phyloP scores from a whole-genome alignment of 2,113 vertebrate species.

The Spea multiplicata region DNA sequence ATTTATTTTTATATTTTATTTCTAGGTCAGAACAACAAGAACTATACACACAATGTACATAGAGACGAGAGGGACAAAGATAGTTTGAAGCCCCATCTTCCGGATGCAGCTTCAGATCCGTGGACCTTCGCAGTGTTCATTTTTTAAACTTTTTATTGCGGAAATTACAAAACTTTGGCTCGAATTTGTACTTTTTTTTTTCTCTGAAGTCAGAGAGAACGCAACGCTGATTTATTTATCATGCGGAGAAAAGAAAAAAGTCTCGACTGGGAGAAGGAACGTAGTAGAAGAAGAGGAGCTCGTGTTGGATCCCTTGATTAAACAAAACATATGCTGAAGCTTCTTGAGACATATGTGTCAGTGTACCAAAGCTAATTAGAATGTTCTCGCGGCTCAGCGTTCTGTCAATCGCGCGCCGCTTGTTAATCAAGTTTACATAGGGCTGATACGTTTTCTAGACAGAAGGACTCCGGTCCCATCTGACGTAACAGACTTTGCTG shows the following conservation, averaged over 20 bases:
- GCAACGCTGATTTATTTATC: not conserved
- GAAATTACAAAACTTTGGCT: not conserved
- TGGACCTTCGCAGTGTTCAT: not conserved
- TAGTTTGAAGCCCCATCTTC: too few species aligned
- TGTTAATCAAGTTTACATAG: constrained; percentile 12
- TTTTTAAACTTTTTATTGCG: not conserved
- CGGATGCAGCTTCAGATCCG: too few species aligned
- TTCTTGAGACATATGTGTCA: constrained; percentile 23
- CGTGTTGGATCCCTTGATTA: not conserved
- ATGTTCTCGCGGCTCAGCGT: constrained; percentile 11
- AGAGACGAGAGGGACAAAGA: too few species aligned
- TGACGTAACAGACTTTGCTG: constrained; percentile 24
- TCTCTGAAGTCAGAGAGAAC: not conserved
- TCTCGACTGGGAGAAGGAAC: not conserved
- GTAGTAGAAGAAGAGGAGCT: not conserved
- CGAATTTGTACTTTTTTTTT: not conserved
- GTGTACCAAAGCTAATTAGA: constrained; percentile 43
- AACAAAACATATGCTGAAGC: constrained; percentile 18
- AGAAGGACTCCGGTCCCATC: constrained; percentile 6
- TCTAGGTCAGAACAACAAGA: too few species aligned
- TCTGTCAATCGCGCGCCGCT: constrained; percentile 16
- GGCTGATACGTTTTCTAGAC: constrained; percentile 1
- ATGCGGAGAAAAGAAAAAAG: not conserved
- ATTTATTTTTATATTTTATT: too few species aligned
- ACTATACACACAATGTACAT: too few species aligned